Conservation (phyloP, 2,797 vertebrate species). For the Coendou prehensilis region DNA sequence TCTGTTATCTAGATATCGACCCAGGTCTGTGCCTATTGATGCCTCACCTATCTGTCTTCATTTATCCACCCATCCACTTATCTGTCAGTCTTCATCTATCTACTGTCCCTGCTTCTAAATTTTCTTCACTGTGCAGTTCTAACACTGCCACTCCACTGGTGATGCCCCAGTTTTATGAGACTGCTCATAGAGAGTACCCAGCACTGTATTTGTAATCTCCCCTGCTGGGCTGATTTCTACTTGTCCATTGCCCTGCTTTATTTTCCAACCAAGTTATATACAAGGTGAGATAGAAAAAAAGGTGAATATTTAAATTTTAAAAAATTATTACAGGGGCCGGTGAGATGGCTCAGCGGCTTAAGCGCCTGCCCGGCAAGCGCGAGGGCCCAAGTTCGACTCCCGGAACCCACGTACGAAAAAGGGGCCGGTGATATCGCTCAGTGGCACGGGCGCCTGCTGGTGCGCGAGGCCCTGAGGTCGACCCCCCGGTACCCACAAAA, state of each 20-base stretch:
- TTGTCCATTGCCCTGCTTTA: neutral
- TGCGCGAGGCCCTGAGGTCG: too few species aligned
- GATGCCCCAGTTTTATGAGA: neutral
- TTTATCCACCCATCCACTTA: neutral
- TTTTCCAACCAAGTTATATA: neutral
- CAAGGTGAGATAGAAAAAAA: neutral
- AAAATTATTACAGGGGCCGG: neutral
- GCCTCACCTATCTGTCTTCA: neutral
- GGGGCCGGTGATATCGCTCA: too few species aligned
- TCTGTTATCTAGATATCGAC: neutral
- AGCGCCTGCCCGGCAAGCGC: too few species aligned
- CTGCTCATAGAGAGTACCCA: accelerated
- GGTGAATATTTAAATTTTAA: neutral
- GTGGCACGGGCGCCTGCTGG: too few species aligned
- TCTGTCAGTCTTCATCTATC: neutral
- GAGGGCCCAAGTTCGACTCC: too few species aligned
- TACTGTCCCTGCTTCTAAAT: neutral
- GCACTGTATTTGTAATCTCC: neutral
- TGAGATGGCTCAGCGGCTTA: too few species aligned
- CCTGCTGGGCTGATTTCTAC: neutral
- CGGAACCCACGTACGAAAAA: too few species aligned
- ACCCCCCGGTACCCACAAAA: too few species aligned
- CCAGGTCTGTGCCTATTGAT: neutral
- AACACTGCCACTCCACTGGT: neutral
- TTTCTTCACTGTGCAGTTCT: neutral